Percentiles rank a stretch among this genome's conserved stretches.
Evolutionary conservation across 2,113 vertebrate genomes (phyloP).

Genomic region (Zootoca vivipara): DNA sequence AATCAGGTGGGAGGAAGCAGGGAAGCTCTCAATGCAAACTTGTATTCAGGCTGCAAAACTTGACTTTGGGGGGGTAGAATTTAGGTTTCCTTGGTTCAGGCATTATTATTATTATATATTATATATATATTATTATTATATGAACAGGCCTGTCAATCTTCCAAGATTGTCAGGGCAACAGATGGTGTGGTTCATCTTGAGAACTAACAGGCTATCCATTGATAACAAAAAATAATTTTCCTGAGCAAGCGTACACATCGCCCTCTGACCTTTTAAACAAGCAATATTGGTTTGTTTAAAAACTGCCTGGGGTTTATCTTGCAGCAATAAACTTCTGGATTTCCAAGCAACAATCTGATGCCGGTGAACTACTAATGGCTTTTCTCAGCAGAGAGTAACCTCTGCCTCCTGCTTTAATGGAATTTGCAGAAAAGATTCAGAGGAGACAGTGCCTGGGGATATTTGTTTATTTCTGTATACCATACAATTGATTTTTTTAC

Average conservation of each 20-base stretch:
- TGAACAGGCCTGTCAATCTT: background rate
- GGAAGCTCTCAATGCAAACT: background rate
- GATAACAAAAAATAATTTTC: background rate
- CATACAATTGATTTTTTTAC: background rate
- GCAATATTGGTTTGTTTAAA: background rate
- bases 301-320: background rate
- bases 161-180: background rate
- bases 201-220: background rate
- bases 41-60: background rate
- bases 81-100: background rate
- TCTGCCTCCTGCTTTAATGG: background rate
- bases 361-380: background rate
- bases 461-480: background rate
- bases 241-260: background rate
- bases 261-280: conserved; percentile 4
- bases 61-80: background rate
- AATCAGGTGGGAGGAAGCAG: background rate
- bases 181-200: background rate
- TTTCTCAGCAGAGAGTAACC: background rate
- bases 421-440: background rate
- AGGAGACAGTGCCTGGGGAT: background rate
- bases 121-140: background rate
- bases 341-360: background rate
- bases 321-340: conserved; percentile 14
- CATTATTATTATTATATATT: background rate